Base-by-base conservation (phyloP, 2,797 vertebrate genomes). In the Phalloptychus januarius region DNA sequence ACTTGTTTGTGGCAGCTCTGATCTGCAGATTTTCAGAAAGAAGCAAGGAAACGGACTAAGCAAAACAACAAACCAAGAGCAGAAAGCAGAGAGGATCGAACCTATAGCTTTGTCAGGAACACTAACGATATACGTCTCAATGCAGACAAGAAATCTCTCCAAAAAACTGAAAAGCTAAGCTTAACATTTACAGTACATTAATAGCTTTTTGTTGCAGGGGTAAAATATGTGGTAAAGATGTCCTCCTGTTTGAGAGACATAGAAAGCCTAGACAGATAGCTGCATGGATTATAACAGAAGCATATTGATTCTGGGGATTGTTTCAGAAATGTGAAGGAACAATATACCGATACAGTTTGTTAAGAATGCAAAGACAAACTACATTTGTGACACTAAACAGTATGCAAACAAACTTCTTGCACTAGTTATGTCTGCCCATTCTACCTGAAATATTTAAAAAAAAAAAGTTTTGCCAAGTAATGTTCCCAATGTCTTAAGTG, bases 1-100 rank as follows among this genome's bases (percentile, higher is more conserved):
- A 76, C 82, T 80, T 87, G 78, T 86, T 80, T 40, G 63, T 74
- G 73, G 70, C 78, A 74, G 76, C 75, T 83, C 77, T 79, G 76
- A 89, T 86, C 81, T 85, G 50, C 74, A 78, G 70, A 40, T 67
- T 76, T 82, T 82, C 71, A 74, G 46, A 74, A 80, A 48, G 40
- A 42, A 78, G 54, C 74, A 80, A 75, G 67, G 85, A 88, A 84
- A 91, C 71, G 52, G 80, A 84, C 84, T 67, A 61, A 89, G 81
- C 11, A 71, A 56, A 83, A 82, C 54, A 79, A 80, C 74, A 82
- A 90, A 88, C 83, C 40, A 80, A 82, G 79, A 77, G 73, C 16
- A 77, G 20, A 40, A n/a, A 23, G 78, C 16, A 84, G 50, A 72
- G 18, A 42, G 36, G 36, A 79, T 81, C 75, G 45, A 48, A 86